Percentiles rank a stretch among this genome's conserved stretches.
Conservation (phyloP, 53 echinoderm and acorn worm genomes). For the Hippasteria phrygiana region DNA sequence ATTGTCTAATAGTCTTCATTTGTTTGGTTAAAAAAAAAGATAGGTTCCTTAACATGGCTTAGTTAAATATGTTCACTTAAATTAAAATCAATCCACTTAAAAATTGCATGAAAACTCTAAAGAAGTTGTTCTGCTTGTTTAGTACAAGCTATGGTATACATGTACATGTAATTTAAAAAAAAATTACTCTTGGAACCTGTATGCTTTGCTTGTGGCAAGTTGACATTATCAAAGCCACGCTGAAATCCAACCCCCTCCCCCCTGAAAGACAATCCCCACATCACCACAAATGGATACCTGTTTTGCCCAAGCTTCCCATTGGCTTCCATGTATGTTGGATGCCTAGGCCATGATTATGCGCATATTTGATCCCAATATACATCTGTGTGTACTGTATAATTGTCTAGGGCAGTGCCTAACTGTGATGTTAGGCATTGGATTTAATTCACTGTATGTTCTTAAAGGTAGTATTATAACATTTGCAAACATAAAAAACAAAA, state of each 20-base stretch:
- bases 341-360: constrained; percentile 25
- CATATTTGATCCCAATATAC: constrained; percentile 32
- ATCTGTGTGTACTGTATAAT: constrained; percentile 3
- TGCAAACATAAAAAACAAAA: too few species aligned
- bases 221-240: constrained; percentile 11
- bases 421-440: background rate
- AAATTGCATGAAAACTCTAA: too few species aligned
- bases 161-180: background rate
- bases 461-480: background rate
- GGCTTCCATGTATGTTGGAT: background rate
- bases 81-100: too few species aligned
- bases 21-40: too few species aligned
- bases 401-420: background rate
- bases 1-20: too few species aligned
- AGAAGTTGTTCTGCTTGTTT: too few species aligned
- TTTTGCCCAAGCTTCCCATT: background rate
- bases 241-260: too few species aligned
- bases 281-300: background rate
- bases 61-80: too few species aligned
- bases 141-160: too few species aligned
- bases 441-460: background rate
- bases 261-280: constrained; percentile 12
- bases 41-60: too few species aligned
- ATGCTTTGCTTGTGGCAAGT: constrained; percentile 6
- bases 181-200: background rate